phyloP scores from a whole-genome alignment of 1,140 invertebrate genomes.

The Saccostrea cuccullata region DNA sequence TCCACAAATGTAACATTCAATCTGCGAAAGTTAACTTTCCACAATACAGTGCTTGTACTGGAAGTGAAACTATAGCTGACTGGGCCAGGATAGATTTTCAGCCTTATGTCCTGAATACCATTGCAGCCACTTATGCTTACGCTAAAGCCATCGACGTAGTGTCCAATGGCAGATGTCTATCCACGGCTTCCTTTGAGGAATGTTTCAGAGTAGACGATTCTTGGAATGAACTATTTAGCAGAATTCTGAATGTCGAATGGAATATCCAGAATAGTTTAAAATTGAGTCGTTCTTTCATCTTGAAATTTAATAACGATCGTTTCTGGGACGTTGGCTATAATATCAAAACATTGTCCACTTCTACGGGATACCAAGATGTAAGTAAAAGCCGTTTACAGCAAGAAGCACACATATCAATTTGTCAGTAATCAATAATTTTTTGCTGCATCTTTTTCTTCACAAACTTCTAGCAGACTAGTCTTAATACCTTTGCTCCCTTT shows the following conservation, averaged over 20 bases:
- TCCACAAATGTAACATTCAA: constrained; percentile 73
- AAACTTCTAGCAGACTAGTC: no score
- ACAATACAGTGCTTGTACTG: constrained; percentile 46
- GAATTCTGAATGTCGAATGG: constrained; percentile 42
- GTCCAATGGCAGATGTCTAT: background rate
- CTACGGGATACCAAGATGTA: constrained; percentile 39
- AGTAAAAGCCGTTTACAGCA: background rate
- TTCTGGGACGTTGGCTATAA: constrained; percentile 64
- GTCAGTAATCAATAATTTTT: no score
- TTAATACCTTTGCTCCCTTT: constrained; percentile 70
- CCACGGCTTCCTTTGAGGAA: constrained; percentile 21
- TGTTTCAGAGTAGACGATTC: constrained; percentile 38
- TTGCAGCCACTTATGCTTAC: constrained; percentile 74
- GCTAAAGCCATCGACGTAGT: constrained; percentile 68
- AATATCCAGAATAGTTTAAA: constrained; percentile 26
- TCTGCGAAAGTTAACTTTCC: constrained; percentile 68
- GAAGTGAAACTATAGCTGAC: constrained; percentile 23
- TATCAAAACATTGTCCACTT: constrained; percentile 43
- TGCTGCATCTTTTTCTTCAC: no score
- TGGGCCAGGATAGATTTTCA: constrained; percentile 48
- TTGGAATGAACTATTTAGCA: constrained; percentile 48
- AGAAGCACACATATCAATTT: no score
- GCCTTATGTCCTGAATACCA: constrained; percentile 72
- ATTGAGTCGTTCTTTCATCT: constrained; percentile 43
- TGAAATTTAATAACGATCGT: constrained; percentile 62